phyloP scores from a whole-genome alignment of 2,113 vertebrate species.

The Bombycilla garrulus region DNA sequence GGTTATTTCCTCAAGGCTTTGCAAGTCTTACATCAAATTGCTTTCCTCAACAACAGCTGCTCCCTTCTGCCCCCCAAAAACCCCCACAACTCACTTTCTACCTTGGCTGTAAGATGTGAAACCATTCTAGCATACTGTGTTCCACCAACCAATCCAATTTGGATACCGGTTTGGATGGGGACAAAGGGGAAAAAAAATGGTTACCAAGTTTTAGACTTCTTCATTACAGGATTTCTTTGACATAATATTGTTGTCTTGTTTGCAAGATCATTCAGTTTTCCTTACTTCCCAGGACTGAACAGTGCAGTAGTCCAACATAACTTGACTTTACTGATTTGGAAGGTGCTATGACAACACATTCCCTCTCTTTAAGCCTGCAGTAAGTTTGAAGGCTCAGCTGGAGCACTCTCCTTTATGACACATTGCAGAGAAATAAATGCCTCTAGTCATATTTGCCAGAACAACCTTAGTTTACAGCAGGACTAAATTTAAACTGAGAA shows the following conservation, averaged over 20 bases:
- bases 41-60: not conserved
- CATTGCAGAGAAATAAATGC: not conserved
- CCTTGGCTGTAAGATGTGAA: not conserved
- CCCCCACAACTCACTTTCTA: not conserved
- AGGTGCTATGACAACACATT: not conserved
- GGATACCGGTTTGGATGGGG: not conserved
- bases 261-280: not conserved
- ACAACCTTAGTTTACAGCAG: not conserved
- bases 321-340: not conserved
- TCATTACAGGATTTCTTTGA: not conserved
- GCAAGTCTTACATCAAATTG: not conserved
- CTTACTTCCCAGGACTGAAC: not conserved
- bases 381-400: not conserved
- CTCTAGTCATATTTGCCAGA: not conserved
- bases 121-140: not conserved
- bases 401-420: not conserved
- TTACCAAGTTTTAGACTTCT: not conserved
- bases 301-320: not conserved
- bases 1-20: not conserved
- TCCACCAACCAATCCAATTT: not conserved
- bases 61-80: accelerated
- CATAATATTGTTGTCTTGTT: not conserved
- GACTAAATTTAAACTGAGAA: constrained; percentile 50
- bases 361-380: not conserved
- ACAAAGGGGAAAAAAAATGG: accelerated